Conservation (phyloP, 23 tunicate species). For the Pegea sp. region DNA sequence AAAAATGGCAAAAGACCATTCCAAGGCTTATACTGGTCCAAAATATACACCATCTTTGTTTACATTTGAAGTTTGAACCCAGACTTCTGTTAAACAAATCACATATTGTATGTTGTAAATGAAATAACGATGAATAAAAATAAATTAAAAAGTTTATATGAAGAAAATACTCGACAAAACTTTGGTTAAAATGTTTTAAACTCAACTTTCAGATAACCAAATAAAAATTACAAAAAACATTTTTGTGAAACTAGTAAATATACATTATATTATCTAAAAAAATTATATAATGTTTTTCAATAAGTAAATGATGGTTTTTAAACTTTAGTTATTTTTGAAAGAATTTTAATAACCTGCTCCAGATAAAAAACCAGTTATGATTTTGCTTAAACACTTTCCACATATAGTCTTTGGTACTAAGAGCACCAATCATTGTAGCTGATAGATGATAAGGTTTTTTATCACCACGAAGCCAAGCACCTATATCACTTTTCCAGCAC, state of each 20-base stretch:
- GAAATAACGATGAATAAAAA: neutral
- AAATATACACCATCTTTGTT: conserved; percentile 24
- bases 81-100: conserved; percentile 15
- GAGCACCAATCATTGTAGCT: conserved; percentile 40
- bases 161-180: neutral
- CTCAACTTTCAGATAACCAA: neutral
- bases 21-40: conserved; percentile 32
- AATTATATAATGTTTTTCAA: no score
- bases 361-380: conserved; percentile 36
- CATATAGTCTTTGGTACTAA: conserved; percentile 64
- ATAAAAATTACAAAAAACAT: no score
- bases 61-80: conserved; percentile 42
- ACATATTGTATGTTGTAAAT: neutral
- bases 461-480: conserved; percentile 78
- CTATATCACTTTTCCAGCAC: conserved; percentile 68
- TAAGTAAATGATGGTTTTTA: neutral
- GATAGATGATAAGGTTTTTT: conserved; percentile 38
- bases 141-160: neutral
- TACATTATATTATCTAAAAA: no score
- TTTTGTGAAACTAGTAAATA: no score
- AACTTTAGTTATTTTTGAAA: neutral
- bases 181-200: neutral
- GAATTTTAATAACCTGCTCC: conserved; percentile 84
- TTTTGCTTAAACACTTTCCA: conserved; percentile 54
- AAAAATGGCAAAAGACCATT: conserved; percentile 16